Evolutionary conservation across 2,113 vertebrate species (phyloP).

Genomic region (Sinocyclocheilus grahami): DNA sequence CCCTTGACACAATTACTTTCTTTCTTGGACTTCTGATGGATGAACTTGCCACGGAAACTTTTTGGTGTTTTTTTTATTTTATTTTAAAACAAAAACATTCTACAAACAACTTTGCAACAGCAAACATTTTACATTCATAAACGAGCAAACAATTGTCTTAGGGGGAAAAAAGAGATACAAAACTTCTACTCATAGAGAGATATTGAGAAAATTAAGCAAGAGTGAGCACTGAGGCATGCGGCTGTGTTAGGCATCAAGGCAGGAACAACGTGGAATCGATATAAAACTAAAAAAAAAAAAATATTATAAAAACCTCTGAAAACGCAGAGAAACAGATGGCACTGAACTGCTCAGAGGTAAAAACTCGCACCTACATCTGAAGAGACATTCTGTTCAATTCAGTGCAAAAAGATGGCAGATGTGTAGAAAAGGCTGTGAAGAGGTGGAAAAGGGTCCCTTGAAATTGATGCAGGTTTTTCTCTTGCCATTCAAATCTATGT

Average conservation of each 20-base stretch:
- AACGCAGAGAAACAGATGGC: neutral
- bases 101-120: slow-evolving; percentile 66
- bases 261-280: neutral
- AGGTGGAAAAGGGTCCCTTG: slow-evolving; percentile 52
- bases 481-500: slow-evolving; percentile 65
- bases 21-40: neutral
- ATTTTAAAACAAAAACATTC: slow-evolving; percentile 70
- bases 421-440: neutral
- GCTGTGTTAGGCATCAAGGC: neutral
- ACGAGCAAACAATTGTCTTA: slow-evolving; percentile 64
- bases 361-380: slow-evolving; percentile 12
- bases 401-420: slow-evolving; percentile 3
- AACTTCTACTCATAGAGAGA: slow-evolving; percentile 30
- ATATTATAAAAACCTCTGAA: neutral
- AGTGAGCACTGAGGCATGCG: neutral
- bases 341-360: neutral
- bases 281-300: neutral
- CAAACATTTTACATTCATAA: slow-evolving; percentile 64
- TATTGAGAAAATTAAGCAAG: neutral
- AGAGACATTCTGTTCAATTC: neutral
- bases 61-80: slow-evolving; percentile 16
- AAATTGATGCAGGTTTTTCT: slow-evolving; percentile 55
- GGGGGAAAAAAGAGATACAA: slow-evolving; percentile 29
- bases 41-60: neutral
- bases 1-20: slow-evolving; percentile 45